phyloP scores from a whole-genome alignment of 2,113 vertebrate species.

The Phalacrocorax pelagicus region DNA sequence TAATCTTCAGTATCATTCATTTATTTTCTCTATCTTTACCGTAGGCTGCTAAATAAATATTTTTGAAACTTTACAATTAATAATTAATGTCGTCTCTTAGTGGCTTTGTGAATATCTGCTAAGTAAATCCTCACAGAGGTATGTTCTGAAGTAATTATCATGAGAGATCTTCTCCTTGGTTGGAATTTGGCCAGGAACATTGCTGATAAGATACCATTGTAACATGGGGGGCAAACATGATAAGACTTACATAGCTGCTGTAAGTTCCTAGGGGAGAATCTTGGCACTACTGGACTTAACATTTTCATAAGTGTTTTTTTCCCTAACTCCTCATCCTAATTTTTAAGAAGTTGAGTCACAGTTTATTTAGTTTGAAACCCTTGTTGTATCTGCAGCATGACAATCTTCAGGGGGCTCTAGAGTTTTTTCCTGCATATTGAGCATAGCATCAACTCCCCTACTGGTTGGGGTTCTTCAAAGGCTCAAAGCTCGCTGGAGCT shows the following conservation, averaged over 20 bases:
- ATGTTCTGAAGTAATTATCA: neutral
- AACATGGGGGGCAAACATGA: neutral
- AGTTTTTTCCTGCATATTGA: neutral
- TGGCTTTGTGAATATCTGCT: neutral
- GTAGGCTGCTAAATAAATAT: neutral
- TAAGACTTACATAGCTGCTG: neutral
- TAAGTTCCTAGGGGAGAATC: neutral
- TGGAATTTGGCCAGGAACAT: neutral
- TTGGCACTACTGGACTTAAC: neutral
- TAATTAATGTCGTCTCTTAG: neutral
- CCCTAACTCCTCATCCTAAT: neutral
- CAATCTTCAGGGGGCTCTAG: neutral
- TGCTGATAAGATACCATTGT: neutral
- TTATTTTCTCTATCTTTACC: neutral
- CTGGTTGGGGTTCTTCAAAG: neutral
- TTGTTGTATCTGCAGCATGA: neutral
- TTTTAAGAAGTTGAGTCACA: neutral
- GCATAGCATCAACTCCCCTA: neutral
- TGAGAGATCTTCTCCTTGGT: neutral
- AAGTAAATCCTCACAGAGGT: neutral
- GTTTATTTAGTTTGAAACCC: neutral
- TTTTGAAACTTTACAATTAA: neutral
- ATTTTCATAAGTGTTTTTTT: neutral
- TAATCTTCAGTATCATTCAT: neutral
- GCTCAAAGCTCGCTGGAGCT: neutral